Conservation (phyloP, 2,797 vertebrate species). For the Parotocinclus haroldoi region DNA sequence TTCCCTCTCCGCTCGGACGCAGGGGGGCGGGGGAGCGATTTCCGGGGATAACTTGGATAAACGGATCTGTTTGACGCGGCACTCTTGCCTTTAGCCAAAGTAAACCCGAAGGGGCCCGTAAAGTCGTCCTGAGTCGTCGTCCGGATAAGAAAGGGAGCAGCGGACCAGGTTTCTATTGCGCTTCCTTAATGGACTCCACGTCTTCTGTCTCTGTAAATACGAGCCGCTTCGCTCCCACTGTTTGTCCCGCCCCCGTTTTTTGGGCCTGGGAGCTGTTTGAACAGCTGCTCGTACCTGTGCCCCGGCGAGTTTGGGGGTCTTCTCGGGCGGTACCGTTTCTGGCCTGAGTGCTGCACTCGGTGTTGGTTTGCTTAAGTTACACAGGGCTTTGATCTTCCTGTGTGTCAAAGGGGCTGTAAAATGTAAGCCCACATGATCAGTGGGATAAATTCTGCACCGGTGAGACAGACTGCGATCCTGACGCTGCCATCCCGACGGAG, state of each 20-base stretch:
- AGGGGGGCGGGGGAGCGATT: conserved; percentile 19
- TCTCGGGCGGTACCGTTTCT: not conserved
- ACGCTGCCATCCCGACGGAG: too few species aligned
- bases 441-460: too few species aligned
- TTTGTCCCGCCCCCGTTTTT: conserved; percentile 50
- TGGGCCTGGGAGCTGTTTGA: conserved; percentile 52
- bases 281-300: conserved; percentile 52
- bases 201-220: conserved; percentile 49
- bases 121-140: too few species aligned
- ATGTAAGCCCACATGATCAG: conserved; percentile 1
- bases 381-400: conserved; percentile 28
- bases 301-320: conserved; percentile 22
- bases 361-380: conserved; percentile 19
- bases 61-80: conserved; percentile 31
- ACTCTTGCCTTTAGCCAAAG: too few species aligned
- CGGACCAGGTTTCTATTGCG: conserved; percentile 46
- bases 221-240: conserved; percentile 32
- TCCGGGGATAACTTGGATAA: conserved; percentile 43
- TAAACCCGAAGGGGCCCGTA: too few species aligned
- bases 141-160: too few species aligned
- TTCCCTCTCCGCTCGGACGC: conserved; percentile 9
- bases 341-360: conserved; percentile 18
- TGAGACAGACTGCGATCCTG: too few species aligned
- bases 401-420: conserved; percentile 29
- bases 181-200: conserved; percentile 42